Conservation (phyloP, 1,140 invertebrate species). For the Lucilia sericata region DNA sequence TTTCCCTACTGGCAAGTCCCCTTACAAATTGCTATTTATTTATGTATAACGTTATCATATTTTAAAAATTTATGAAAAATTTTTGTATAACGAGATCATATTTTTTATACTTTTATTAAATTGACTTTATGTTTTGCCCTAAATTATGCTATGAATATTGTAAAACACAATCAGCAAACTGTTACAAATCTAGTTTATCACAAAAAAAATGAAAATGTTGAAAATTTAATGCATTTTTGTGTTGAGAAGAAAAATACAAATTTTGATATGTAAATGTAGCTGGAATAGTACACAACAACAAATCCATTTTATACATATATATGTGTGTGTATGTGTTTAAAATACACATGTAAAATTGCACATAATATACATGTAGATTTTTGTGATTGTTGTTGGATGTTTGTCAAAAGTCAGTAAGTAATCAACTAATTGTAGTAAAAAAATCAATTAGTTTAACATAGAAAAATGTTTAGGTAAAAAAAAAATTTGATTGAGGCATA, state of each 20-base stretch:
- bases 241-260: neutral
- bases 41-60: neutral
- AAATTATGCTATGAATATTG: conserved; percentile 2
- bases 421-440: no score
- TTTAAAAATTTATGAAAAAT: neutral
- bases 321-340: no score
- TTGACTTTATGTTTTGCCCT: conserved; percentile 6
- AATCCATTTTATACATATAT: no score
- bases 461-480: no score
- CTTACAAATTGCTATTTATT: neutral
- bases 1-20: neutral
- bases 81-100: neutral
- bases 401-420: no score
- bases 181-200: neutral
- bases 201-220: neutral
- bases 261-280: no score
- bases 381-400: no score
- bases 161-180: neutral
- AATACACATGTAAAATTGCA: no score
- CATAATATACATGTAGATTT: no score
- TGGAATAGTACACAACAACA: no score
- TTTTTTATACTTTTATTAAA: neutral
- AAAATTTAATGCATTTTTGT: neutral
- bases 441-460: no score
- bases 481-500: no score